A percentile compares a stretch with the other conserved stretches of the same genome.
These are phyloP conservation scores for Propithecus coquereli DNA, from an alignment of 2,113 vertebrate genomes.

Conservation along the genomic window DNA sequence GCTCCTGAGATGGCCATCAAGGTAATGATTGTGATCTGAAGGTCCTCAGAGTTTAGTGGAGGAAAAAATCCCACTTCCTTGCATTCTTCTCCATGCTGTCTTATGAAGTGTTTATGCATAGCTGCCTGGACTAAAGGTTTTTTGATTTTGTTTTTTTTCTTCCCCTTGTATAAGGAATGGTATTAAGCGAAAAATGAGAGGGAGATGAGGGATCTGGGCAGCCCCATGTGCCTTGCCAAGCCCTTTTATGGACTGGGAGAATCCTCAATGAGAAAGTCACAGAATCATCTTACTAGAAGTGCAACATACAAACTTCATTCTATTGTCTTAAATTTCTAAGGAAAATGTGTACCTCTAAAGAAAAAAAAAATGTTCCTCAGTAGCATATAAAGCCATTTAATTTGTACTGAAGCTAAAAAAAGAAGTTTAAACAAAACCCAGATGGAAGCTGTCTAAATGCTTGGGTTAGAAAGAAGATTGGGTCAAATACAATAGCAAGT, in stretches of 20 bases:
- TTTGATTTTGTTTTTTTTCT: not conserved
- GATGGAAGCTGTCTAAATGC: conserved; percentile 69
- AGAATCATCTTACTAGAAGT: not conserved
- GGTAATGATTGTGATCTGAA: not conserved
- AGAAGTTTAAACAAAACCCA: conserved; percentile 56
- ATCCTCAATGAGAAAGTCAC: rapidly evolving
- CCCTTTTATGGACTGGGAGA: not conserved
- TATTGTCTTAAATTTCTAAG: not conserved
- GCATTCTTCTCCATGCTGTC: rapidly evolving
- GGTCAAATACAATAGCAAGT: conserved; percentile 66
- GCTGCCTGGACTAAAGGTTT: not conserved
- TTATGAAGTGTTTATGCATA: not conserved
- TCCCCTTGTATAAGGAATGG: not conserved
- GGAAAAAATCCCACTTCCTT: not conserved
- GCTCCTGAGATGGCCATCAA: not conserved
- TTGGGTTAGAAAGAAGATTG: conserved; percentile 71
- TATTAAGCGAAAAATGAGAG: not conserved
- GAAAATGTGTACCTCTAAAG: not conserved
- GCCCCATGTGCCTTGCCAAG: rapidly evolving
- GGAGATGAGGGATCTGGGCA: not conserved
- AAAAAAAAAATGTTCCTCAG: not conserved
- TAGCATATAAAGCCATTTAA: not conserved
- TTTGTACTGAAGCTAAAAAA: conserved; percentile 55
- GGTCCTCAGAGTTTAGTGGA: not conserved
- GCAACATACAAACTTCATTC: not conserved